A percentile compares a stretch with the other conserved stretches of the same genome.
Conservation (phyloP, 2,797 vertebrate genomes). For the Molossus alvarezi region DNA sequence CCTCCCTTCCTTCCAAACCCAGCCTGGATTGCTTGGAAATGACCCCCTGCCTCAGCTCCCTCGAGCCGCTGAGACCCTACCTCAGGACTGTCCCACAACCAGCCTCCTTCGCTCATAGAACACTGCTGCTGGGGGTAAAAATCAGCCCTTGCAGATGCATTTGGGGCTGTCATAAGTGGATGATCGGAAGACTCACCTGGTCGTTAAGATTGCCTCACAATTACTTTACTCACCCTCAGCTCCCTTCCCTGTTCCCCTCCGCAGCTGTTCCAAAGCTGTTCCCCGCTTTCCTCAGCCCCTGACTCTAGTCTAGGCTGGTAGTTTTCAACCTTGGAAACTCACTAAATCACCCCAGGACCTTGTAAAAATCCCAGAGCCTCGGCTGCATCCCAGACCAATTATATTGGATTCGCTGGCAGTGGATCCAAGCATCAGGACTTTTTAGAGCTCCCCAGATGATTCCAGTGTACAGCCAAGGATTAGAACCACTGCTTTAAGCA, state of each 20-base stretch:
- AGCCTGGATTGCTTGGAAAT: background rate
- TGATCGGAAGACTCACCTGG: background rate
- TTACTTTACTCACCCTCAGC: background rate
- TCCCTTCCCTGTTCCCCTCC: background rate
- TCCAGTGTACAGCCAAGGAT: background rate
- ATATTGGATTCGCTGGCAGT: background rate
- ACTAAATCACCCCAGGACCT: background rate
- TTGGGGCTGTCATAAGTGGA: background rate
- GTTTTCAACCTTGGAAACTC: background rate
- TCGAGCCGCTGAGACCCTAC: background rate
- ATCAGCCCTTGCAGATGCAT: background rate
- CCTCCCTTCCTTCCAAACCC: background rate
- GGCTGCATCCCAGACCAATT: background rate
- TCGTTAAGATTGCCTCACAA: background rate
- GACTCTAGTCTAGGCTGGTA: background rate
- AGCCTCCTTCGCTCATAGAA: background rate
- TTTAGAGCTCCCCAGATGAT: constrained; percentile 4
- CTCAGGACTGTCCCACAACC: background rate
- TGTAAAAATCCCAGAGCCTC: background rate
- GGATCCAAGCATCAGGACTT: background rate
- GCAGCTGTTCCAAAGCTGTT: background rate
- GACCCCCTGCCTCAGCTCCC: background rate
- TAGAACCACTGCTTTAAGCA: background rate
- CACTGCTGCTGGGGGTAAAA: background rate
- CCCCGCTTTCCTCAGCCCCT: background rate